Conservation (phyloP, 2,113 vertebrate species). For the Bostrychus sinensis region DNA sequence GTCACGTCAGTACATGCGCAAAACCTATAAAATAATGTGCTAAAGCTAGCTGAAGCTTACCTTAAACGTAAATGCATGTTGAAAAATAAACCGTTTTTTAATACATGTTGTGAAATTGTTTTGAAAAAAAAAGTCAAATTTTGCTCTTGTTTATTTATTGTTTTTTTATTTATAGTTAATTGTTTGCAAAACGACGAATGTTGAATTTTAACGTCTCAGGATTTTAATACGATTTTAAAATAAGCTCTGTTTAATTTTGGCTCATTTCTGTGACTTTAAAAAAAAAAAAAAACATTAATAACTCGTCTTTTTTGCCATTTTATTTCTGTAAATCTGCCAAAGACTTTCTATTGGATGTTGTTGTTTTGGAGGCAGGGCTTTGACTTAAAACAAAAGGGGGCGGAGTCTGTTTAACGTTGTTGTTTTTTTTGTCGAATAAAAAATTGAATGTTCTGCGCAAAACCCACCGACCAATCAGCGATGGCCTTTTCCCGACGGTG, state of each 20-base stretch:
- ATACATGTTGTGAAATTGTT: not conserved
- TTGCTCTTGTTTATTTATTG: conserved; percentile 5
- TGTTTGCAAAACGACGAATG: not conserved
- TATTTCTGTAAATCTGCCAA: conserved; percentile 76
- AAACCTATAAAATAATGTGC: not conserved
- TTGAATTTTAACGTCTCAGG: conserved; percentile 2
- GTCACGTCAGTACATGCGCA: not conserved
- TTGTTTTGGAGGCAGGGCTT: conserved; percentile 19
- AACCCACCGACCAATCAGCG: conserved; percentile 62
- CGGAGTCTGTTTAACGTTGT: not conserved
- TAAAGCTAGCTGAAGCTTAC: not conserved
- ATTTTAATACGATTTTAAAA: not conserved
- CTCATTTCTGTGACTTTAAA: conserved; percentile 10
- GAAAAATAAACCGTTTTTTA: not conserved
- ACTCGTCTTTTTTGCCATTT: conserved; percentile 31
- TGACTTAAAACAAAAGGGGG: not conserved
- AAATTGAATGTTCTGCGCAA: conserved; percentile 68
- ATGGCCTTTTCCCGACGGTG: conserved; percentile 76
- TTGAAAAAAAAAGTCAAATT: too few species aligned
- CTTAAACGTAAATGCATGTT: too few species aligned
- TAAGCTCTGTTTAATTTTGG: not conserved
- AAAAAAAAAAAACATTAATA: not conserved
- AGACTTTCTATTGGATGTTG: conserved; percentile 67
- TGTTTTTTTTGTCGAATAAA: conserved; percentile 32
- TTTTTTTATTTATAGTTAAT: conserved; percentile 1